Conservation (phyloP, 1,140 invertebrate genomes). For the Bicyclus anynana region DNA sequence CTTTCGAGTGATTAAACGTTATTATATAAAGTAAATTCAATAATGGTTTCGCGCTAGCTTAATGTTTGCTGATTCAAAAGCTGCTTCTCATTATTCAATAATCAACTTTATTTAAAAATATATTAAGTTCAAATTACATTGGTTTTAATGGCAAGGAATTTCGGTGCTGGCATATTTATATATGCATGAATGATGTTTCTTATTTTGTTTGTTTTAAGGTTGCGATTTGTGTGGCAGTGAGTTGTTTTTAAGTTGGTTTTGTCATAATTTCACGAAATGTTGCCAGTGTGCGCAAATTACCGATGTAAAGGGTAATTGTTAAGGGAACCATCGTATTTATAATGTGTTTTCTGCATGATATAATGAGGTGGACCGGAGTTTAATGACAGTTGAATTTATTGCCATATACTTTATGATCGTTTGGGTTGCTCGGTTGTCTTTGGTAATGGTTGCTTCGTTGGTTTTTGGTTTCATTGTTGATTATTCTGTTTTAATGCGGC, state of each 20-base stretch:
- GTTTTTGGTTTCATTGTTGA: conserved; percentile 2
- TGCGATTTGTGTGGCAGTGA: not conserved
- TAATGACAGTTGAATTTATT: conserved; percentile 26
- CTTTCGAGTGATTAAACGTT: conserved; percentile 73
- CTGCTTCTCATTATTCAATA: not conserved
- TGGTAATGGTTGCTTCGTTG: conserved; percentile 1
- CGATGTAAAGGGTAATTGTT: conserved; percentile 60
- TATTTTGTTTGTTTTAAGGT: conserved; percentile 2
- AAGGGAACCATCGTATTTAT: conserved; percentile 30
- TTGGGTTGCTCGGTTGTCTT: not conserved
- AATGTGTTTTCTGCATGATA: conserved; percentile 48
- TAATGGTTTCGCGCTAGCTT: conserved; percentile 64
- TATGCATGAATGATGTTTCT: not conserved
- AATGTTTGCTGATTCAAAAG: conserved; percentile 60
- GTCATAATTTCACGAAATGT: conserved; percentile 38
- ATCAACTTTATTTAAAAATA: conserved; percentile 21
- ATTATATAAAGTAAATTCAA: conserved; percentile 78
- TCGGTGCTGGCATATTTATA: conserved; percentile 13
- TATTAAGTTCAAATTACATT: conserved; percentile 35
- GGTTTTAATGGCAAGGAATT: conserved; percentile 11
- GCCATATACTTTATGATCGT: conserved; percentile 8
- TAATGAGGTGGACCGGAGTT: conserved; percentile 40
- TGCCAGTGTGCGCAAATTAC: conserved; percentile 64
- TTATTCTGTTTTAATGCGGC: not conserved
- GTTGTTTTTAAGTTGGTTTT: conserved; percentile 3